Evolutionary conservation across 2,113 vertebrate species (phyloP).

Genomic region (Ahaetulla prasina): DNA sequence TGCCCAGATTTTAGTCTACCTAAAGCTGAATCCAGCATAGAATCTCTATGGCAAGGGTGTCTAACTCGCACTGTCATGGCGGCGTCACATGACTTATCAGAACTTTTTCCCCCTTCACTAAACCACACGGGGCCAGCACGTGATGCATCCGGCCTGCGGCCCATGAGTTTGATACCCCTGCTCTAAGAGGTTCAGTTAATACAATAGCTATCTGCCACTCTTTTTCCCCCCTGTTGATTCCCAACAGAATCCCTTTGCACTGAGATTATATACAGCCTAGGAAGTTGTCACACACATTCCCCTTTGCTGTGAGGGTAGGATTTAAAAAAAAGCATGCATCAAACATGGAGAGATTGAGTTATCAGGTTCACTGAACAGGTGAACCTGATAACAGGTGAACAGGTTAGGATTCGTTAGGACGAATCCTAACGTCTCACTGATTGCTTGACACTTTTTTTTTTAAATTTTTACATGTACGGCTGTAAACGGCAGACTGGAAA

Average conservation of each 20-base stretch:
- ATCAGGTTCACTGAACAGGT: neutral
- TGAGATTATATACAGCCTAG: neutral
- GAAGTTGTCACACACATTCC: neutral
- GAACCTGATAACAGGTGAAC: no score
- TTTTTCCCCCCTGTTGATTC: neutral
- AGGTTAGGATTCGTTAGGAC: no score
- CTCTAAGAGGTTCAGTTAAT: neutral
- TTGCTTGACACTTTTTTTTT: conserved; percentile 19
- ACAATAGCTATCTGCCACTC: neutral
- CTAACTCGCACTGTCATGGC: no score
- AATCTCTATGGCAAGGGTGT: neutral
- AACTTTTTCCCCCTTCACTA: no score
- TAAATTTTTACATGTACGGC: neutral
- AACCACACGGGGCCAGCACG: no score
- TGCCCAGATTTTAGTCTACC: neutral
- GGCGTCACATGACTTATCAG: no score
- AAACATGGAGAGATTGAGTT: neutral
- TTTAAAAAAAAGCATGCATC: neutral
- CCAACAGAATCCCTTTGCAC: neutral
- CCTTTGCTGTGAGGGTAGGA: neutral
- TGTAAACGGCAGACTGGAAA: conserved; percentile 49
- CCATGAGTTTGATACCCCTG: neutral
- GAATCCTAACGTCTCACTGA: neutral
- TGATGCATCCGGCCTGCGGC: no score
- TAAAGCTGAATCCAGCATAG: neutral